Evolutionary conservation across 1,140 invertebrate species (phyloP).

Genomic region (Temnothorax longispinosus): DNA sequence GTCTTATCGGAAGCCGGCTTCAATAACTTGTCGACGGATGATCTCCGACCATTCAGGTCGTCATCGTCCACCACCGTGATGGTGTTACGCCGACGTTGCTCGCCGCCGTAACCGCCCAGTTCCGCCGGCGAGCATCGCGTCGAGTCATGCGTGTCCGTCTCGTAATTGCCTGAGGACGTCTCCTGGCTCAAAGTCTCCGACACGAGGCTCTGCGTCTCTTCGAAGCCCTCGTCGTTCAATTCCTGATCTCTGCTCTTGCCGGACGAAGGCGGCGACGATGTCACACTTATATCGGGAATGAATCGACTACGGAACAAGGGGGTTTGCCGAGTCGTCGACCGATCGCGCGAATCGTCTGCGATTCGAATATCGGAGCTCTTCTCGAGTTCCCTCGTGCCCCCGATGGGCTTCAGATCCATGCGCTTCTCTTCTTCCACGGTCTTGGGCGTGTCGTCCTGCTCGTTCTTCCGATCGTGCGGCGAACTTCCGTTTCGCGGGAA

Average conservation of each 20-base stretch:
- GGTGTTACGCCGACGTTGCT: background rate
- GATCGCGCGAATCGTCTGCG: constrained; percentile 1
- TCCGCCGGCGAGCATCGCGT: constrained; percentile 83
- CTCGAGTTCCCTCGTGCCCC: too few relatives aligned
- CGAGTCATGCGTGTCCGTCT: constrained; percentile 87
- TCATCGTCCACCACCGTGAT: background rate
- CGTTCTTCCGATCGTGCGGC: background rate
- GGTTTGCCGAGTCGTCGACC: background rate
- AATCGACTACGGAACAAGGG: constrained; percentile 72
- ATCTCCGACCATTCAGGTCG: background rate
- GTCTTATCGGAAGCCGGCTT: constrained; percentile 7
- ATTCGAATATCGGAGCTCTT: background rate
- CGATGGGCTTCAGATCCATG: background rate
- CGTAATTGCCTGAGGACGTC: constrained; percentile 90
- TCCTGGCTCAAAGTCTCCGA: constrained; percentile 94
- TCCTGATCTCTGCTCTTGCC: constrained; percentile 88
- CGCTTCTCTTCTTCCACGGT: background rate
- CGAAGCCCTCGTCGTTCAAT: constrained; percentile 95
- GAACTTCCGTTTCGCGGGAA: constrained; percentile 14
- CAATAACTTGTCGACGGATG: constrained; percentile 8
- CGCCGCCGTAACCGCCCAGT: constrained; percentile 62
- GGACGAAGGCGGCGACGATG: constrained; percentile 70
- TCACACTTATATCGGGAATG: constrained; percentile 83
- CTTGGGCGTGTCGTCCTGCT: constrained; percentile 32
- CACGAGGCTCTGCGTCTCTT: constrained; percentile 94